Base-by-base conservation (phyloP, 2,113 vertebrate species). In the Lontra canadensis region DNA sequence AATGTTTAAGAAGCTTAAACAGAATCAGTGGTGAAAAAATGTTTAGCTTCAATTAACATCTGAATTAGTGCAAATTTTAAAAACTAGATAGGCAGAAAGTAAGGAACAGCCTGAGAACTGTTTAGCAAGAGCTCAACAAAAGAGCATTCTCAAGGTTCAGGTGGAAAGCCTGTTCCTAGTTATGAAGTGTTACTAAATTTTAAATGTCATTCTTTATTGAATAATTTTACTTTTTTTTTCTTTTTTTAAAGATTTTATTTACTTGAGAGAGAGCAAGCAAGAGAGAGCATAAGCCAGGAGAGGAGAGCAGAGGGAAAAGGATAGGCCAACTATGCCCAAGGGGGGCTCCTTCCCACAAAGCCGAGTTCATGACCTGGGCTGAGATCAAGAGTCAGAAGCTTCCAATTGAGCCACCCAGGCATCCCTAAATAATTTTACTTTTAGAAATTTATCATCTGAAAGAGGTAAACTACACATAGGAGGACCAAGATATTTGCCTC, bases 381-480 rank as follows among this genome's bases (percentile, higher is more conserved):
- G 3, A 69, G 36, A 36, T 69, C 67, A 69, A 69, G 67, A 69
- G n/a, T 69, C 67, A 69, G n/a, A 69, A 36, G 67, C 34, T 69
- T 21, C 31, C 63, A 69, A 21, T 3, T 36, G 67, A 69, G 34
- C 67, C 67, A 69, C 17, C 67, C 67, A 69, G 7, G 3, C 34
- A 36, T 7, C 67, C 67, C 34, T 82, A 39, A 86, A 8, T 78
- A 69, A 74, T 69, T 93, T 96, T 86, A 93, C 36, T 95, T 96
- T 9, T 73, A 92, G 20, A 80, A 85, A 69, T 73, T 82, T 42
- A 80, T 36, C 36, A 80, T 36, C 36, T 90, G 52, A 89, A 83
- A n/a, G 42, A 88, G 31, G 47, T 87, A 69, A 76, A 78, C 49
- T n/a, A 65, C 55, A 88, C 31, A 61, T 55, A 49, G 0, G 65